Conservation (phyloP, 1,140 invertebrate genomes). For the Ridgeia piscesae region DNA sequence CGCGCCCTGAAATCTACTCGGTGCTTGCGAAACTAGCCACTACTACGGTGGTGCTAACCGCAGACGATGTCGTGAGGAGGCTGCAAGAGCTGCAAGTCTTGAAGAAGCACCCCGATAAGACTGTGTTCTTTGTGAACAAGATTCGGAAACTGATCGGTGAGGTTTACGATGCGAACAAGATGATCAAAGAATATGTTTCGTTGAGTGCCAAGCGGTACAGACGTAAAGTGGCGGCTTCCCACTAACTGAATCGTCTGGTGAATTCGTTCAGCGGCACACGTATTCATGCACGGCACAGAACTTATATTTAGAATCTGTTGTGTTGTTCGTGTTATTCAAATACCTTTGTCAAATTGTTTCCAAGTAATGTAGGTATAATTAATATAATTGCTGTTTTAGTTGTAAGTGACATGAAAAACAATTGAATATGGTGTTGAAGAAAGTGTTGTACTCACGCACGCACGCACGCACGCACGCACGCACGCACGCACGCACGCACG, state of each 20-base stretch:
- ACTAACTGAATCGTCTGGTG: neutral
- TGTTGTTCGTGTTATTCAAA: no score
- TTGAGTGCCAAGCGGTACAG: neutral
- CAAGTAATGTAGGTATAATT: no score
- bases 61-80: neutral
- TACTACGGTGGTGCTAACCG: neutral
- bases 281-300: neutral
- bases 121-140: neutral
- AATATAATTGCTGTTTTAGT: no score
- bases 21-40: neutral
- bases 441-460: no score
- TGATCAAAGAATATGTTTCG: neutral
- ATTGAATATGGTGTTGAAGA: no score
- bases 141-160: neutral
- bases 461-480: no score
- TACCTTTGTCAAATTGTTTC: no score
- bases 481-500: no score
- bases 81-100: neutral
- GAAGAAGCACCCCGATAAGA: neutral
- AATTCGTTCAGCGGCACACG: neutral
- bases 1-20: neutral
- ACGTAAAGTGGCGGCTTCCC: neutral
- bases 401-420: no score
- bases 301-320: no score
- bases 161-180: neutral